Conservation (phyloP, 2,888 invertebrate genomes). For the Scelioninae gen. 2 region DNA sequence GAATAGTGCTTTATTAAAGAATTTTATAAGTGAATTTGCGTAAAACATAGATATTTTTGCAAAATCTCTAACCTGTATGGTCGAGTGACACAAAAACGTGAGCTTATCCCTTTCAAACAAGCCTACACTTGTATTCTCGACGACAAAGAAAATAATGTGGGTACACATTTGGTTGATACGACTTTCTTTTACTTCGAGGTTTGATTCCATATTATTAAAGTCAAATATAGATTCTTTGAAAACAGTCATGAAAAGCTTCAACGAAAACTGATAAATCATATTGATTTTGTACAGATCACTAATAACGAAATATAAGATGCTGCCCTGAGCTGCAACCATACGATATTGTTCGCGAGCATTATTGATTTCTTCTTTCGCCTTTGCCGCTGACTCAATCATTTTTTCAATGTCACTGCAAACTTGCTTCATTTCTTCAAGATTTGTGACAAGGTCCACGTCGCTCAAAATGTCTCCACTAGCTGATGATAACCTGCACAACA, state of each 20-base stretch:
- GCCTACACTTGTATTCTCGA: constrained; percentile 91
- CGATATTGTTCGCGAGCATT: constrained; percentile 92
- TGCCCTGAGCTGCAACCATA: constrained; percentile 90
- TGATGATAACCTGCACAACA: constrained; percentile 85
- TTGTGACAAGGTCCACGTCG: constrained; percentile 92
- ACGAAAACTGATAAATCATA: constrained; percentile 95
- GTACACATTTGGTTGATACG: constrained; percentile 11
- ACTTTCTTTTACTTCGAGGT: background rate
- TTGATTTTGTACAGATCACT: constrained; percentile 95
- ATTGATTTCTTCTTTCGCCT: constrained; percentile 91
- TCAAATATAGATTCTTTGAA: constrained; percentile 88
- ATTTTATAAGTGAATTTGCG: too few relatives aligned
- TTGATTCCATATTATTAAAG: constrained; percentile 1
- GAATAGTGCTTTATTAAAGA: too few relatives aligned
- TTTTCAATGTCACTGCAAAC: constrained; percentile 93
- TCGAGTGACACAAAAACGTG: constrained; percentile 91
- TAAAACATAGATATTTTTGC: too few relatives aligned
- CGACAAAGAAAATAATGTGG: constrained; percentile 76
- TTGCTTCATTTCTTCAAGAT: constrained; percentile 94
- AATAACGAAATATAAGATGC: constrained; percentile 93
- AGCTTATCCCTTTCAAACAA: constrained; percentile 94
- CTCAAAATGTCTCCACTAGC: constrained; percentile 95
- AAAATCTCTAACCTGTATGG: constrained; percentile 90
- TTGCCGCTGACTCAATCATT: constrained; percentile 90
- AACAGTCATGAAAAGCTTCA: constrained; percentile 94